Conservation (phyloP, 23 tunicate genomes). For the Ascidia mentula region DNA sequence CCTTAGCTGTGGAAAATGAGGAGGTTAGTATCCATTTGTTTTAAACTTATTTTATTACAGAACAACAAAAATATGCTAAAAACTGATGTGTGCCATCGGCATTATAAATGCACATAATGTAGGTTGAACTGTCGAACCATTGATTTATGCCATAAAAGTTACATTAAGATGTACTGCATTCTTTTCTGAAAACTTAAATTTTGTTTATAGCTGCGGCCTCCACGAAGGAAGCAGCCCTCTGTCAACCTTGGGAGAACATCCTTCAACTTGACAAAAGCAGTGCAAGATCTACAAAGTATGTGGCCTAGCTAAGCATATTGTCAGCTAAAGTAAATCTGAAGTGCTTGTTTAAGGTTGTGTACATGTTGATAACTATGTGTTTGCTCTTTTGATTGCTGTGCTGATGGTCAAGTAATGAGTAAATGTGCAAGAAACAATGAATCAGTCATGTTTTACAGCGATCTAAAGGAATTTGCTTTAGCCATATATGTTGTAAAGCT, state of each 20-base stretch:
- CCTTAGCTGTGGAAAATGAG: conserved; percentile 28
- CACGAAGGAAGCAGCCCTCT: conserved; percentile 52
- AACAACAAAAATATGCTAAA: not conserved
- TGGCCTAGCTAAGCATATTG: too few species aligned
- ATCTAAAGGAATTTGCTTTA: too few species aligned
- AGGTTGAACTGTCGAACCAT: not conserved
- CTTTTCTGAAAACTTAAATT: not conserved
- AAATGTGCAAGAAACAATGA: too few species aligned
- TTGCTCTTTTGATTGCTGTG: too few species aligned
- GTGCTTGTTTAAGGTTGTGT: too few species aligned
- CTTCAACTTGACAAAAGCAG: conserved; percentile 40
- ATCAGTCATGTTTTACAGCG: too few species aligned
- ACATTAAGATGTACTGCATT: not conserved
- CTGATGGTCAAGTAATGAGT: too few species aligned
- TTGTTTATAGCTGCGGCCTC: conserved; percentile 23
- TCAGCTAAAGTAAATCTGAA: too few species aligned
- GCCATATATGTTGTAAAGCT: too few species aligned
- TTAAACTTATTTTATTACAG: too few species aligned
- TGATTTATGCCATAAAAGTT: not conserved
- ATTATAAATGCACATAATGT: not conserved
- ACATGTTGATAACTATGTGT: too few species aligned
- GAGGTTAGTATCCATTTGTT: conserved; percentile 16
- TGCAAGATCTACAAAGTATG: conserved; percentile 54
- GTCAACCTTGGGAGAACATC: conserved; percentile 45
- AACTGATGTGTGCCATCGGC: not conserved